Evolutionary conservation across 2,797 vertebrate genomes (phyloP).

Genomic region (Podarcis siculus): DNA sequence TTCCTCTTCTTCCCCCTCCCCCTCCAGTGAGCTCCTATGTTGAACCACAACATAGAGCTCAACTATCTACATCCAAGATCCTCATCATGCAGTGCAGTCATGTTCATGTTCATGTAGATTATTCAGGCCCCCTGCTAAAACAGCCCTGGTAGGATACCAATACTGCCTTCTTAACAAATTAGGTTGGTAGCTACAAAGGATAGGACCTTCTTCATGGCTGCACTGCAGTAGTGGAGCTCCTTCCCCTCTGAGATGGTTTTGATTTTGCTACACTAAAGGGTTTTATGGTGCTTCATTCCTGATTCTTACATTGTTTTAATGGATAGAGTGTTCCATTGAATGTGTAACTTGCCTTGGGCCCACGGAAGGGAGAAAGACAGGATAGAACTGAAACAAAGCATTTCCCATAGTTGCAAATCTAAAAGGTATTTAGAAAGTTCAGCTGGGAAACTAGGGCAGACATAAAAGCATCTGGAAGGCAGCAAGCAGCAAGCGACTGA

Average conservation of each 20-base stretch:
- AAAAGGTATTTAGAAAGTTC: neutral
- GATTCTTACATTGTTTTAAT: neutral
- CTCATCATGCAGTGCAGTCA: neutral
- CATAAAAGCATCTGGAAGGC: neutral
- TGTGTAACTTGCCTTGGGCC: neutral
- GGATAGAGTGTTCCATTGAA: neutral
- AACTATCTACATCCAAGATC: neutral
- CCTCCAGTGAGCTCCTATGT: neutral
- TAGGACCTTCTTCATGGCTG: neutral
- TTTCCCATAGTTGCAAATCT: neutral
- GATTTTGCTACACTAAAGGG: neutral
- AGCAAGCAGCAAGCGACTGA: neutral
- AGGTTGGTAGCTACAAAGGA: neutral
- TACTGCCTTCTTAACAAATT: neutral
- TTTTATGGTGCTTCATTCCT: neutral
- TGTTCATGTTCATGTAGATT: neutral
- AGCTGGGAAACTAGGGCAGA: conserved; percentile 2
- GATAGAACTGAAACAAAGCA: neutral
- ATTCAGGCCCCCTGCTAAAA: neutral
- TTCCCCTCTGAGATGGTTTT: neutral
- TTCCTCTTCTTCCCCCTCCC: neutral
- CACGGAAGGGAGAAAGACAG: neutral
- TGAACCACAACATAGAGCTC: too few species aligned
- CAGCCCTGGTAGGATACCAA: neutral
- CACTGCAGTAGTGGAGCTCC: neutral